These are phyloP conservation scores for Sminthurides aquaticus DNA, from an alignment of 2,888 invertebrate species.

Conservation along the genomic window DNA sequence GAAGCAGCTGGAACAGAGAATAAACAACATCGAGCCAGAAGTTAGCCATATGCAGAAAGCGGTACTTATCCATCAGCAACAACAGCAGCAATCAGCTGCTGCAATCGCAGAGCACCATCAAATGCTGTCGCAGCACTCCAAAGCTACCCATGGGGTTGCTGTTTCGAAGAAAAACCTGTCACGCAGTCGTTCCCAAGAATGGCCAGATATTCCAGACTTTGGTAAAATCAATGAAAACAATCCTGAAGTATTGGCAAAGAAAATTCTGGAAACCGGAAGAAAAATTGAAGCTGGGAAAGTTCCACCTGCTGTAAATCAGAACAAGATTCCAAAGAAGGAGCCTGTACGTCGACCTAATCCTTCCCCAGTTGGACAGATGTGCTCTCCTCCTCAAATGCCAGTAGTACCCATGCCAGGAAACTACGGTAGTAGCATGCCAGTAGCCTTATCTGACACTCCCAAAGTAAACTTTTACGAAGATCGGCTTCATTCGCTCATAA, in stretches of 20 bases:
- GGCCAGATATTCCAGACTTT: slow-evolving; percentile 84
- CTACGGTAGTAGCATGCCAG: background rate
- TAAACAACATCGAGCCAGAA: slow-evolving; percentile 69
- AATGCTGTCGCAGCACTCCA: slow-evolving; percentile 22
- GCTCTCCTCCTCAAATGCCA: background rate
- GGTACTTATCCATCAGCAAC: slow-evolving; percentile 56
- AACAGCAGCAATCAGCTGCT: slow-evolving; percentile 19
- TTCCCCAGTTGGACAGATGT: background rate
- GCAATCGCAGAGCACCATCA: slow-evolving; percentile 29
- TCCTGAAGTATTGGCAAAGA: slow-evolving; percentile 80
- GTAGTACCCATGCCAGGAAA: background rate
- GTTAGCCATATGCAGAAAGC: slow-evolving; percentile 64
- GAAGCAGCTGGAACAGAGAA: slow-evolving; percentile 72
- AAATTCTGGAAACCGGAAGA: slow-evolving; percentile 79
- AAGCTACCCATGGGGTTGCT: slow-evolving; percentile 24
- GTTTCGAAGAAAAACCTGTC: slow-evolving; percentile 35
- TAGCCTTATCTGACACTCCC: slow-evolving; percentile 22
- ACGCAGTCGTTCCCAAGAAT: slow-evolving; percentile 73
- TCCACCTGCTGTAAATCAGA: slow-evolving; percentile 29
- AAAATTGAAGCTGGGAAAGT: slow-evolving; percentile 78
- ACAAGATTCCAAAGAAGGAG: background rate
- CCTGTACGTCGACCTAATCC: background rate
- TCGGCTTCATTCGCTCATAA: slow-evolving; percentile 76
- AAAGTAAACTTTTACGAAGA: slow-evolving; percentile 69
- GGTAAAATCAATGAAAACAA: slow-evolving; percentile 87